phyloP scores from a whole-genome alignment of 2,888 invertebrate species.

The Apantesis nais region DNA sequence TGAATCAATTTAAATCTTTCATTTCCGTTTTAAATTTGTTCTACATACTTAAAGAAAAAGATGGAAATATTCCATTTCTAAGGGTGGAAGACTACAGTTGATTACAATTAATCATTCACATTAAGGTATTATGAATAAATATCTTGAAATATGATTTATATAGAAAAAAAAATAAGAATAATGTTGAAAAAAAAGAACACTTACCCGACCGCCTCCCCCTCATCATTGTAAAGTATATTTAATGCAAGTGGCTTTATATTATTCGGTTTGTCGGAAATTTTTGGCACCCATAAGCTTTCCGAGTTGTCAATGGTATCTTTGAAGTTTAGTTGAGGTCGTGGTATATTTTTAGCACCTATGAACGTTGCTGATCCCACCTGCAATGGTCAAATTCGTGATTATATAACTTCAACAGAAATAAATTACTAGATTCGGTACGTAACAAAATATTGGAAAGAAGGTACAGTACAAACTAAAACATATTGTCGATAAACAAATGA shows the following conservation, averaged over 20 bases:
- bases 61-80: too few species aligned
- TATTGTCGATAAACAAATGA: too few species aligned
- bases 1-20: neutral
- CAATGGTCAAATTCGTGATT: slow-evolving; percentile 19
- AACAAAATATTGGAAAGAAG: neutral
- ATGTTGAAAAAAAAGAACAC: slow-evolving; percentile 31
- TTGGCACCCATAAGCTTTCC: slow-evolving; percentile 91
- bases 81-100: too few species aligned
- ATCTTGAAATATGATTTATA: neutral
- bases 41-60: too few species aligned
- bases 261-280: slow-evolving; percentile 95
- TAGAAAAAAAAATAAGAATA: neutral
- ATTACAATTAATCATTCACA: too few species aligned
- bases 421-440: neutral
- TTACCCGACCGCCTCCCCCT: slow-evolving; percentile 86
- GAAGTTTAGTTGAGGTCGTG: slow-evolving; percentile 94
- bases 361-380: slow-evolving; percentile 81
- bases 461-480: too few species aligned
- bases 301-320: slow-evolving; percentile 94
- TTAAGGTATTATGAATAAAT: too few species aligned
- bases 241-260: slow-evolving; percentile 92
- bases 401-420: neutral
- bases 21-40: neutral
- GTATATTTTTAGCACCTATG: slow-evolving; percentile 89
- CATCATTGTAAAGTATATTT: slow-evolving; percentile 88